A percentile compares a stretch with the other conserved stretches of the same genome.
Evolutionary conservation across 2,888 invertebrate genomes (phyloP).

Genomic region (Isoperla grammatica): DNA sequence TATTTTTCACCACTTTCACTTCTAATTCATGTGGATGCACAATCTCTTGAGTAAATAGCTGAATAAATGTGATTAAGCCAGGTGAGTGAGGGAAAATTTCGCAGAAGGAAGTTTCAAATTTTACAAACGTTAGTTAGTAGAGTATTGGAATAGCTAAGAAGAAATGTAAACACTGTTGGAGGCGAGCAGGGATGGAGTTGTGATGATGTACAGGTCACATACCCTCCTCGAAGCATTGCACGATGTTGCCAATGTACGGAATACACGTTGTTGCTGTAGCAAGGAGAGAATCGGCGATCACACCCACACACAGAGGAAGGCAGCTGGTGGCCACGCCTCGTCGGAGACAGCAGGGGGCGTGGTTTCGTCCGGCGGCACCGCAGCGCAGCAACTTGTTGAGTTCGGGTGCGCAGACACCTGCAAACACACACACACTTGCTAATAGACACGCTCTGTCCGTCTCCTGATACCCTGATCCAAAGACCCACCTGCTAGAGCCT

Average conservation of each 20-base stretch:
- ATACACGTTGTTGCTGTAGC: constrained; percentile 64
- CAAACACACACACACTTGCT: constrained; percentile 42
- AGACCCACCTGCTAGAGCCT: constrained; percentile 38
- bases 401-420: constrained; percentile 68
- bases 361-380: constrained; percentile 63
- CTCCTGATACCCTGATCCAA: too few relatives aligned
- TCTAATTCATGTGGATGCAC: too few relatives aligned
- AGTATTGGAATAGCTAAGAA: too few relatives aligned
- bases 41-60: too few relatives aligned
- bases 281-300: constrained; percentile 51
- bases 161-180: too few relatives aligned
- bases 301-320: constrained; percentile 67
- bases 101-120: too few relatives aligned
- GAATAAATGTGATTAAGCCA: too few relatives aligned
- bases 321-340: constrained; percentile 66
- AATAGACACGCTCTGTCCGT: too few relatives aligned
- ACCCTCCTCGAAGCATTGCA: constrained; percentile 84
- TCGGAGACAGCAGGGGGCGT: constrained; percentile 66
- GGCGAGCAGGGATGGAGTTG: too few relatives aligned
- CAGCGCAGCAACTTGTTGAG: constrained; percentile 65
- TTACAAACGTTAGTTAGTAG: too few relatives aligned
- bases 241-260: constrained; percentile 76
- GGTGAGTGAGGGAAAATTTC: too few relatives aligned
- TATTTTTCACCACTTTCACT: too few relatives aligned
- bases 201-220: constrained; percentile 27